Conservation (phyloP, 2,113 vertebrate species). For the Psilopogon haemacephalus region DNA sequence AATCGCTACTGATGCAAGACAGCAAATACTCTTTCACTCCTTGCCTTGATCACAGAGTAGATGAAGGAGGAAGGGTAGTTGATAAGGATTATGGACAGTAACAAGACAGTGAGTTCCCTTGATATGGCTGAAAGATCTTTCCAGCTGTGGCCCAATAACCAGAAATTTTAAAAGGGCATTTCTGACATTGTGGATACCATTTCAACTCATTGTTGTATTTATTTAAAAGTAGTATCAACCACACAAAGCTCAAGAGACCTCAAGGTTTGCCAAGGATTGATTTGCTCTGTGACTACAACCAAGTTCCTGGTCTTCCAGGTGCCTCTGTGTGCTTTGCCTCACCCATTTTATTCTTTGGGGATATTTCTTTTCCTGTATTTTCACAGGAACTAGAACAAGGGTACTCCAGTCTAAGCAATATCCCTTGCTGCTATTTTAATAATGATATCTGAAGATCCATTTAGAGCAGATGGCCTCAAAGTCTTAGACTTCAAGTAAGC, state of each 20-base stretch:
- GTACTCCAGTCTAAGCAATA: neutral
- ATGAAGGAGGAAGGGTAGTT: neutral
- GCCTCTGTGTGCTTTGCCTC: slow-evolving; percentile 25
- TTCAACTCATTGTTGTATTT: neutral
- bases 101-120: neutral
- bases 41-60: neutral
- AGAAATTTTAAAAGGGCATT: neutral
- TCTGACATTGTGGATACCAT: neutral
- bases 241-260: neutral
- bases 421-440: neutral
- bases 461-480: neutral
- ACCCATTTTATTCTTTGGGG: neutral
- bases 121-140: neutral
- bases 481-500: neutral
- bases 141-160: neutral
- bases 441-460: neutral
- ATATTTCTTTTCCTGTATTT: slow-evolving; percentile 1
- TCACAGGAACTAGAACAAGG: neutral
- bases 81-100: neutral
- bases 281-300: neutral
- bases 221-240: neutral
- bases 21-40: neutral
- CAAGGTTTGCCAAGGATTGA: neutral
- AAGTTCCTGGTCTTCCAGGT: slow-evolving; percentile 22
- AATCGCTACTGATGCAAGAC: neutral